These are phyloP conservation scores for Boleophthalmus pectinirostris DNA, from an alignment of 2,113 vertebrate genomes.

Conservation along the genomic window DNA sequence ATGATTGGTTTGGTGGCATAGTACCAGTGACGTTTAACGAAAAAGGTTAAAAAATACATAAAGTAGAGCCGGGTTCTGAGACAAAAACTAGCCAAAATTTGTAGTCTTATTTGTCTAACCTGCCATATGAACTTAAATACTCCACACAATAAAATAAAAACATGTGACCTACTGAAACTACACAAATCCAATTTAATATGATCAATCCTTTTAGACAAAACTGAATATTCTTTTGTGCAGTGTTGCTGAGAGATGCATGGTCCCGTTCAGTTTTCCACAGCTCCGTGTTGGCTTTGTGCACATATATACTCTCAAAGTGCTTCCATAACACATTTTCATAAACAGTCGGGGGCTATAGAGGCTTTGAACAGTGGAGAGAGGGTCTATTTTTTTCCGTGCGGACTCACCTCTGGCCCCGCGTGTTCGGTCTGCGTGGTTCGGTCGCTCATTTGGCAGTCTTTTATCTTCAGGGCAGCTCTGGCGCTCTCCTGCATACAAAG, in stretches of 20 bases:
- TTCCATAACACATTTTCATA: conserved; percentile 14
- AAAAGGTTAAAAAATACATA: too few species aligned
- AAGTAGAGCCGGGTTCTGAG: too few species aligned
- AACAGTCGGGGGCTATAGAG: conserved; percentile 13
- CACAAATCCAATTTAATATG: too few species aligned
- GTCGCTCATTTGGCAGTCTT: conserved; percentile 86
- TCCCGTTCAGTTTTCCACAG: conserved; percentile 19
- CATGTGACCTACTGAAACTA: too few species aligned
- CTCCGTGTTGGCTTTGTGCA: background rate
- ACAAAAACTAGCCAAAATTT: too few species aligned
- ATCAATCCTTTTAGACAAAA: background rate
- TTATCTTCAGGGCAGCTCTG: conserved; percentile 83
- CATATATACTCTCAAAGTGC: background rate
- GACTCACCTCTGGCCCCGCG: conserved; percentile 87
- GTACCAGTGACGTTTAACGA: too few species aligned
- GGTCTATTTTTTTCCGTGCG: conserved; percentile 23
- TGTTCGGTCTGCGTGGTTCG: conserved; percentile 94
- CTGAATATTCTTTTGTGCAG: background rate
- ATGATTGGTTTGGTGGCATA: too few species aligned
- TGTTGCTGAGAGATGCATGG: conserved; percentile 23
- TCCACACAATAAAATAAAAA: too few species aligned
- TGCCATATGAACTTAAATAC: too few species aligned
- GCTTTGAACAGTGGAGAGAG: conserved; percentile 11
- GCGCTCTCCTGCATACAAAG: conserved; percentile 85
- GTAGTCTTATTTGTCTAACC: too few species aligned